These are phyloP conservation scores for Lepus oiostolus DNA, from an alignment of 2,797 vertebrate genomes.

Conservation along the genomic window DNA sequence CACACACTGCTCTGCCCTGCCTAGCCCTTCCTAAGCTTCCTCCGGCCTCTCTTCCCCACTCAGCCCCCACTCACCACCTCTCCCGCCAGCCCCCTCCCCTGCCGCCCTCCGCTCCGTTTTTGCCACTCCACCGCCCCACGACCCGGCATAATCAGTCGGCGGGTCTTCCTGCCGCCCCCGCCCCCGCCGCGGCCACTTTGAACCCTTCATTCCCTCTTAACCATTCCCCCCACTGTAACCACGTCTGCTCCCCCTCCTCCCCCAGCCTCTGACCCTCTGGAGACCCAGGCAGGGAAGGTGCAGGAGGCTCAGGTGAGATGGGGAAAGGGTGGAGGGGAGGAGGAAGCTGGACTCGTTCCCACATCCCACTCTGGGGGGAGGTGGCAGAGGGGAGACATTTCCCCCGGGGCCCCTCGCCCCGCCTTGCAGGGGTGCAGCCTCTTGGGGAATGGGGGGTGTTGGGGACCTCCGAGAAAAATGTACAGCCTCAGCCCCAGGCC, in stretches of 20 bases:
- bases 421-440: background rate
- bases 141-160: slow-evolving; percentile 58
- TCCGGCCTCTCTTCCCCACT: background rate
- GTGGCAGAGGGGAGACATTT: slow-evolving; percentile 45
- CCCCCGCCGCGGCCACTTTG: background rate
- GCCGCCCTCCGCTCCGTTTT: background rate
- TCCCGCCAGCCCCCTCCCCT: background rate
- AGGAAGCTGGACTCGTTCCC: slow-evolving; percentile 63
- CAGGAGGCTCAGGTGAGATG: slow-evolving; percentile 84
- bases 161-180: slow-evolving; percentile 19
- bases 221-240: slow-evolving; percentile 76
- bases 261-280: slow-evolving; percentile 80
- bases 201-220: slow-evolving; percentile 69
- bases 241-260: slow-evolving; percentile 78
- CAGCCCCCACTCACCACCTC: background rate
- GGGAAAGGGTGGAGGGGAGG: slow-evolving; percentile 79
- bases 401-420: background rate
- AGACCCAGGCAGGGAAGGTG: slow-evolving; percentile 82
- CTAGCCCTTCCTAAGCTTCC: background rate
- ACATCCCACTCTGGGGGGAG: slow-evolving; percentile 24
- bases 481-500: background rate
- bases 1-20: background rate
- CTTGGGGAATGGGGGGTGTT: slow-evolving; percentile 45
- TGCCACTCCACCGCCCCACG: background rate
- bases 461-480: background rate